These are phyloP conservation scores for Megalonaias nervosa DNA, from an alignment of 1,140 invertebrate species.

Conservation along the genomic window DNA sequence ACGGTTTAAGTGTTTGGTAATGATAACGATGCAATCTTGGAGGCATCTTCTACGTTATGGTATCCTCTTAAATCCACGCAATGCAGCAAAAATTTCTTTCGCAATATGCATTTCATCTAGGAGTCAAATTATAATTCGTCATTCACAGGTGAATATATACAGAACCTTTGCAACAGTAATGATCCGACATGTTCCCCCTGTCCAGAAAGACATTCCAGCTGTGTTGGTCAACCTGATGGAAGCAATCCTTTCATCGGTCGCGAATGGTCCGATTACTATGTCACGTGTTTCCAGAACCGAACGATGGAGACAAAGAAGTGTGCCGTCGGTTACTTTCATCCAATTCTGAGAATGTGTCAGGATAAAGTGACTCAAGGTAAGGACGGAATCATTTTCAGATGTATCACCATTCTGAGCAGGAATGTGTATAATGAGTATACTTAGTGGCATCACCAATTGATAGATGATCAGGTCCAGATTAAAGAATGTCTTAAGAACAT, in stretches of 20 bases:
- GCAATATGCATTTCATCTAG: too few species aligned
- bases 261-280: constrained; percentile 37
- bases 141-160: constrained; percentile 38
- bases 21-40: too few species aligned
- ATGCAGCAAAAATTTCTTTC: too few species aligned
- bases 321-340: constrained; percentile 26
- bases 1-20: too few species aligned
- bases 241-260: constrained; percentile 27
- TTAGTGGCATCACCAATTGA: too few species aligned
- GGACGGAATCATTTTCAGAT: not conserved
- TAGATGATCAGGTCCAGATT: too few species aligned
- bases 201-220: constrained; percentile 34
- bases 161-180: constrained; percentile 32
- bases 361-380: constrained; percentile 20
- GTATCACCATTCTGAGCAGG: not conserved
- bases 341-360: constrained; percentile 20
- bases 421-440: too few species aligned
- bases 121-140: too few species aligned
- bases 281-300: constrained; percentile 39
- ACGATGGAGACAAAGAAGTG: constrained; percentile 34
- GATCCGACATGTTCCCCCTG: constrained; percentile 37
- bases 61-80: too few species aligned
- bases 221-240: constrained; percentile 37
- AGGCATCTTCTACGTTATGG: too few species aligned
- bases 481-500: too few species aligned